Evolutionary conservation across 2,888 invertebrate species (phyloP).

Genomic region (Osmoderma eremita): DNA sequence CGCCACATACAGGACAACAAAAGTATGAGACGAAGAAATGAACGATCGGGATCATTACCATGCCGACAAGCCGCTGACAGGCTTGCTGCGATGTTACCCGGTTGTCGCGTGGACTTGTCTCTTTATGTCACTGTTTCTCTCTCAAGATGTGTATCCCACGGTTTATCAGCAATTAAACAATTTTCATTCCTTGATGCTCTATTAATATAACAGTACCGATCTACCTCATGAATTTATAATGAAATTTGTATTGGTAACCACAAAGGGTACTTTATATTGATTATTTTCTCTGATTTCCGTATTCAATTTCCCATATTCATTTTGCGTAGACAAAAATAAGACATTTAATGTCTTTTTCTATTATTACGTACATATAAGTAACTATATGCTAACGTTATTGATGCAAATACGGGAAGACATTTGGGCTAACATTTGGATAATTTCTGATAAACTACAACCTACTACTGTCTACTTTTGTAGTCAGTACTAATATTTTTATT

Average conservation of each 20-base stretch:
- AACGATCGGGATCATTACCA: slow-evolving; percentile 54
- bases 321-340: no score
- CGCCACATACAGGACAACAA: slow-evolving; percentile 46
- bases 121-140: slow-evolving; percentile 49
- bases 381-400: no score
- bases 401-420: no score
- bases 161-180: slow-evolving; percentile 43
- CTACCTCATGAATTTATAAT: slow-evolving; percentile 31
- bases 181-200: slow-evolving; percentile 33
- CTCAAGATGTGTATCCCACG: slow-evolving; percentile 47
- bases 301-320: background rate
- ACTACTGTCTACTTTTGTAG: no score
- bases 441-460: no score
- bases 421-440: no score
- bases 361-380: no score
- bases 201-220: slow-evolving; percentile 36
- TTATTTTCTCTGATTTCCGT: slow-evolving; percentile 9
- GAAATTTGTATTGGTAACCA: background rate
- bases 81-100: slow-evolving; percentile 49
- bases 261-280: slow-evolving; percentile 11
- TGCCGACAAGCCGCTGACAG: slow-evolving; percentile 53
- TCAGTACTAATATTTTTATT: no score
- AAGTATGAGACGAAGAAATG: slow-evolving; percentile 47
- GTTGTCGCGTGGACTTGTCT: slow-evolving; percentile 52
- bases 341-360: no score